Evolutionary conservation across 2,888 invertebrate species (phyloP).

Genomic region (Campopleginae sp.): DNA sequence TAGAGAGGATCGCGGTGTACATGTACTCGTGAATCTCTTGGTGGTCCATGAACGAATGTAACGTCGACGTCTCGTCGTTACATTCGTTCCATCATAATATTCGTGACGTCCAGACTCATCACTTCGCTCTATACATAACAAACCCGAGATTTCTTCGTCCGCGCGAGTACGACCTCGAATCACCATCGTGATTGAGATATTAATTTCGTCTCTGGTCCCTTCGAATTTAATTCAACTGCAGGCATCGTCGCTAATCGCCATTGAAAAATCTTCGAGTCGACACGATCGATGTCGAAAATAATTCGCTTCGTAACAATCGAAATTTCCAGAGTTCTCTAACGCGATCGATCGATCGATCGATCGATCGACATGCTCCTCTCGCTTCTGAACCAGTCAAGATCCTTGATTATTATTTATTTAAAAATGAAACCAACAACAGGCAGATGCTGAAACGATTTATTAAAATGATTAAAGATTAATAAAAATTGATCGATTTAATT

Average conservation of each 20-base stretch:
- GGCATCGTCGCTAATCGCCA: background rate
- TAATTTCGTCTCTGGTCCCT: background rate
- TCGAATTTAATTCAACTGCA: background rate
- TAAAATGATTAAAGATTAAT: background rate
- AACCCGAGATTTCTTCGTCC: slow-evolving; percentile 56
- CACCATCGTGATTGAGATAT: slow-evolving; percentile 1
- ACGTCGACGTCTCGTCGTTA: slow-evolving; percentile 45
- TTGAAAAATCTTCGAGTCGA: background rate
- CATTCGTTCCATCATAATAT: slow-evolving; percentile 47
- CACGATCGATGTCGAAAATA: background rate
- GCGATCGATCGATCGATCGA: background rate
- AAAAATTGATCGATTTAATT: background rate
- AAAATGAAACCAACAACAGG: background rate
- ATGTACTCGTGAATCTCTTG: slow-evolving; percentile 13
- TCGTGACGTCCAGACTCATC: slow-evolving; percentile 55
- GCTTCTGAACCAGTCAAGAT: background rate
- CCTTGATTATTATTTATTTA: background rate
- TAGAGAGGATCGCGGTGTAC: background rate
- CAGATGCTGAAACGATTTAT: background rate
- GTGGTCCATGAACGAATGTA: slow-evolving; percentile 27
- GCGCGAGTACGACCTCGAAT: slow-evolving; percentile 43
- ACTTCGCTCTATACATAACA: background rate
- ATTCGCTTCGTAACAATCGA: background rate
- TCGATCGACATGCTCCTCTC: background rate
- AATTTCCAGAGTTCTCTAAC: background rate